Conservation (phyloP, 2,888 invertebrate genomes). For the Xanthostigma xanthostigma region DNA sequence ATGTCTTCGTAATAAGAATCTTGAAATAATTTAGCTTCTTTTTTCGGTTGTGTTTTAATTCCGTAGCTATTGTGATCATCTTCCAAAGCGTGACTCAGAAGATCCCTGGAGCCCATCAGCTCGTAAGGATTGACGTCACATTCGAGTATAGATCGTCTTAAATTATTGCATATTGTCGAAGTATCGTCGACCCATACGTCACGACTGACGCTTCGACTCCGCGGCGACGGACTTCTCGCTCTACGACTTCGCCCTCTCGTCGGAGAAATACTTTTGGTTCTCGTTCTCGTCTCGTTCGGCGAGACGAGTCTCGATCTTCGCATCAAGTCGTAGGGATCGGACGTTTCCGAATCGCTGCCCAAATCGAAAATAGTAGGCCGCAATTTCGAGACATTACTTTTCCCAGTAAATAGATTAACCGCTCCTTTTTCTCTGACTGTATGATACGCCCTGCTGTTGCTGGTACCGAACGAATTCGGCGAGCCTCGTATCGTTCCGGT, state of each 20-base stretch:
- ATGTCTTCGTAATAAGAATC: conserved; percentile 32
- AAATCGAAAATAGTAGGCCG: conserved; percentile 49
- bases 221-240: conserved; percentile 28
- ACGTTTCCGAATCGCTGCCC: conserved; percentile 31
- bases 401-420: neutral
- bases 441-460: neutral
- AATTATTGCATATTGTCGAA: neutral
- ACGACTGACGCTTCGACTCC: conserved; percentile 35
- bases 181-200: conserved; percentile 33
- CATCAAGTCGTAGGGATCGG: conserved; percentile 73
- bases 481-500: conserved; percentile 42
- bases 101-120: conserved; percentile 39
- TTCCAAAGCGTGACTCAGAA: conserved; percentile 25
- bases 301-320: conserved; percentile 57
- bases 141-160: conserved; percentile 59
- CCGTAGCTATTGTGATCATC: conserved; percentile 21
- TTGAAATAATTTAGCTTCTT: conserved; percentile 18
- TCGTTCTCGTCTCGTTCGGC: conserved; percentile 27
- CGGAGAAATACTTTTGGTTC: conserved; percentile 40
- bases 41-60: conserved; percentile 17
- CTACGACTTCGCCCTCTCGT: conserved; percentile 36
- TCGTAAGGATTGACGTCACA: conserved; percentile 78
- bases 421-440: conserved; percentile 1
- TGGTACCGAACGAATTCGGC: conserved; percentile 26
- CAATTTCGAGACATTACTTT: conserved; percentile 23